These are phyloP conservation scores for Panurus biarmicus DNA, from an alignment of 2,113 vertebrate genomes.

Conservation along the genomic window DNA sequence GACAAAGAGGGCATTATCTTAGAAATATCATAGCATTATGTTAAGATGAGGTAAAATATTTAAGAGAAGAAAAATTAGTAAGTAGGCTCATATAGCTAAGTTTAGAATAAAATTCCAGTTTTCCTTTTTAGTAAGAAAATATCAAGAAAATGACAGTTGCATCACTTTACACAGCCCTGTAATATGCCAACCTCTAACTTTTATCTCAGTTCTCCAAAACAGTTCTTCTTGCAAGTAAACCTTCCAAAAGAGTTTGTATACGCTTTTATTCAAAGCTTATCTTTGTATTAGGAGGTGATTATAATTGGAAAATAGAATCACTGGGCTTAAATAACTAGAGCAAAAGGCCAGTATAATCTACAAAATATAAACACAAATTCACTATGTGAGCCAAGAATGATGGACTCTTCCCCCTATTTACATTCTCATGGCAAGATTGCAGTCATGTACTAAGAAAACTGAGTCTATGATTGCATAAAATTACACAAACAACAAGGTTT, in stretches of 20 bases:
- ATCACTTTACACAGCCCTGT: not conserved
- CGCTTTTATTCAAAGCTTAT: not conserved
- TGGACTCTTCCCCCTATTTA: not conserved
- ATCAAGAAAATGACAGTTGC: not conserved
- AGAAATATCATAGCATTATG: not conserved
- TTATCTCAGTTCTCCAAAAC: not conserved
- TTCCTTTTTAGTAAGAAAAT: not conserved
- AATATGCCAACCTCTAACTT: not conserved
- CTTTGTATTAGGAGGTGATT: not conserved
- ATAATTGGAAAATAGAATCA: not conserved
- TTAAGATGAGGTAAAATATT: not conserved
- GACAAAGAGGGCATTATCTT: not conserved
- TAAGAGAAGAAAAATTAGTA: not conserved
- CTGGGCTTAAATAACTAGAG: not conserved
- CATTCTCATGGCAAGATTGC: not conserved
- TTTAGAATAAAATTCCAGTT: not conserved
- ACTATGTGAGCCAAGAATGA: not conserved
- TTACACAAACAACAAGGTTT: not conserved
- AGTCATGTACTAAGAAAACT: not conserved
- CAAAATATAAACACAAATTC: not conserved
- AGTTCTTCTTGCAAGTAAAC: not conserved
- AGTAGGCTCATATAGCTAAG: not conserved
- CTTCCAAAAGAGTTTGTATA: not conserved
- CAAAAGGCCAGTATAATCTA: not conserved
- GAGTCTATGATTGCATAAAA: not conserved